phyloP scores from a whole-genome alignment of 2,888 invertebrate species.

The Nemurella pictetii region DNA sequence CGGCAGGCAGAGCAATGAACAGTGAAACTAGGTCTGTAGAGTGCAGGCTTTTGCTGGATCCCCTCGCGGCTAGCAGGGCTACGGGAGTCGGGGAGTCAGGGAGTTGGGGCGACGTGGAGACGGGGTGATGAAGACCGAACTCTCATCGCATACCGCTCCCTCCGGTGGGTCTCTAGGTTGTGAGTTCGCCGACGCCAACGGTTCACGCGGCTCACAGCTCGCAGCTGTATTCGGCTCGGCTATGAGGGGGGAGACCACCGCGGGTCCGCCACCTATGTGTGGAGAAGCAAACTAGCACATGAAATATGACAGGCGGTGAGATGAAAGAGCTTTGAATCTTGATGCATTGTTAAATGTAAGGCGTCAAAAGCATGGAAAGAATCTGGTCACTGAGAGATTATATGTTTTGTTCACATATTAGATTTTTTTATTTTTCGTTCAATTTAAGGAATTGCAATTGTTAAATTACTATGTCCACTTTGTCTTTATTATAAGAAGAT shows the following conservation, averaged over 20 bases:
- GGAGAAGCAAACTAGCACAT: not conserved
- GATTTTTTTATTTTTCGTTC: not conserved
- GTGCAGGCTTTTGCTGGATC: not conserved
- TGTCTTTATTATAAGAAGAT: too few species aligned
- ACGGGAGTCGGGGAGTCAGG: not conserved
- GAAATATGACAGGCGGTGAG: not conserved
- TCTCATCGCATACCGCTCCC: not conserved
- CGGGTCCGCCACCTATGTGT: conserved; percentile 1
- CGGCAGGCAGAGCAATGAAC: not conserved
- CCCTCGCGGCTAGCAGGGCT: not conserved
- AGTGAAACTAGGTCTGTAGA: conserved; percentile 11
- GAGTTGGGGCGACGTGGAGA: not conserved
- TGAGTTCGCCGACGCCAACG: too few species aligned
- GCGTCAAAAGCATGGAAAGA: not conserved
- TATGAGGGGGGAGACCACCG: not conserved
- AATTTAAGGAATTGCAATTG: too few species aligned
- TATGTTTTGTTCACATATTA: not conserved
- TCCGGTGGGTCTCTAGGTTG: not conserved
- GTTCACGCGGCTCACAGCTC: too few species aligned
- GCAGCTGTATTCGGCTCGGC: not conserved
- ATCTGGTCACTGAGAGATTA: not conserved
- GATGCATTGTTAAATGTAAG: not conserved
- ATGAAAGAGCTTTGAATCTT: not conserved
- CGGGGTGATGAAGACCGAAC: not conserved
- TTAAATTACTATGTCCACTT: too few species aligned